Conservation (phyloP, 2,888 invertebrate species). For the Acanthopleura granulata region DNA sequence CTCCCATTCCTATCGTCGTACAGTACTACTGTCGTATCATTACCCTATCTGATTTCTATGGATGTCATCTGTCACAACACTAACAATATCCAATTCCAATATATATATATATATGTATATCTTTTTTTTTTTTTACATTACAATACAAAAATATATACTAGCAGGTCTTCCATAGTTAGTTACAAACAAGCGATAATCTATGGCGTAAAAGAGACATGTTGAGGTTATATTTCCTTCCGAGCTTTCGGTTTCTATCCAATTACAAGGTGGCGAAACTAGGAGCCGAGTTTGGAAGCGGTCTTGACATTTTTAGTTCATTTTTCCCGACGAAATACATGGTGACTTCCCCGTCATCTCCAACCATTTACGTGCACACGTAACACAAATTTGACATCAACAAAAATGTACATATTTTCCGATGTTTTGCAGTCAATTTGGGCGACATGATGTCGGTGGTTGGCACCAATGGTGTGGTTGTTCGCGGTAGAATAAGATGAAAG, state of each 20-base stretch:
- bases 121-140: too few species aligned
- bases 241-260: neutral
- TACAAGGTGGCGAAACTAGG: neutral
- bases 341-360: neutral
- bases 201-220: too few species aligned
- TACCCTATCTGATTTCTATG: too few species aligned
- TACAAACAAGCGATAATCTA: too few species aligned
- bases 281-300: neutral
- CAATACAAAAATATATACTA: too few species aligned
- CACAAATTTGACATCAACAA: neutral
- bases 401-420: neutral
- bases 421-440: slow-evolving; percentile 7
- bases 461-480: neutral
- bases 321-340: neutral
- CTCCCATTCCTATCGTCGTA: slow-evolving; percentile 41
- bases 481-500: neutral
- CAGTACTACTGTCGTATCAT: too few species aligned
- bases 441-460: neutral
- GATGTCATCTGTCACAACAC: too few species aligned
- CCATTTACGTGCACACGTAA: slow-evolving; percentile 5
- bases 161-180: too few species aligned
- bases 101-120: too few species aligned
- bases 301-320: slow-evolving; percentile 9
- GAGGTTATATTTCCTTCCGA: too few species aligned
- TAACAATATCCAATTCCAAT: too few species aligned